Conservation (phyloP, 2,888 invertebrate genomes). For the Caenorhabditis sp. region DNA sequence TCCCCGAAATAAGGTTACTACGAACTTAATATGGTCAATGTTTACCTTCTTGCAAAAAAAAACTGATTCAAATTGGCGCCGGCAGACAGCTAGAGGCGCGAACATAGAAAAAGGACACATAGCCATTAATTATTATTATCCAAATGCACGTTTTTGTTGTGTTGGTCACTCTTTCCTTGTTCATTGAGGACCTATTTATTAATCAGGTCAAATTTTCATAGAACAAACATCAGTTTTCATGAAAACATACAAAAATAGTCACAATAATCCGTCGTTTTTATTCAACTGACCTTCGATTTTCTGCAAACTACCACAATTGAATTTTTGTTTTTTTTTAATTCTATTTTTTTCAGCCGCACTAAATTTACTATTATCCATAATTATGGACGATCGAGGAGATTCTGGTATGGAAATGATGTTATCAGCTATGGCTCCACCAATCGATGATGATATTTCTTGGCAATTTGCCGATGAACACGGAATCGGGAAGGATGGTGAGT, state of each 20-base stretch:
- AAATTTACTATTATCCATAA: background rate
- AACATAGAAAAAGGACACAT: background rate
- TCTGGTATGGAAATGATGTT: constrained; percentile 43
- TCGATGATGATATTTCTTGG: constrained; percentile 36
- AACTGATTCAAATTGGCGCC: background rate
- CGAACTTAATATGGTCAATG: background rate
- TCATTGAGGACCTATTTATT: too few species aligned
- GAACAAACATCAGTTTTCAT: background rate
- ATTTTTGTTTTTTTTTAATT: background rate
- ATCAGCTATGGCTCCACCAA: constrained; percentile 27
- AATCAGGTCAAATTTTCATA: too few species aligned
- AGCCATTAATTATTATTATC: background rate
- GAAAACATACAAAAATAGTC: background rate
- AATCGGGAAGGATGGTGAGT: constrained; percentile 17
- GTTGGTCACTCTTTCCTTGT: background rate
- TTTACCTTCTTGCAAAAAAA: background rate
- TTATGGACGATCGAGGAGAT: constrained; percentile 24
- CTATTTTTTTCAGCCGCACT: background rate
- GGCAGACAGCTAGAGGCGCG: background rate
- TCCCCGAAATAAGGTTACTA: background rate
- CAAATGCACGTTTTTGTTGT: background rate
- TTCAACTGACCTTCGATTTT: background rate
- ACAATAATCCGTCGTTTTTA: background rate
- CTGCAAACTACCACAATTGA: background rate
- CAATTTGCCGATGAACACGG: constrained; percentile 15